Base-by-base conservation (phyloP, 1,140 invertebrate species). In the Plodia interpunctella region DNA sequence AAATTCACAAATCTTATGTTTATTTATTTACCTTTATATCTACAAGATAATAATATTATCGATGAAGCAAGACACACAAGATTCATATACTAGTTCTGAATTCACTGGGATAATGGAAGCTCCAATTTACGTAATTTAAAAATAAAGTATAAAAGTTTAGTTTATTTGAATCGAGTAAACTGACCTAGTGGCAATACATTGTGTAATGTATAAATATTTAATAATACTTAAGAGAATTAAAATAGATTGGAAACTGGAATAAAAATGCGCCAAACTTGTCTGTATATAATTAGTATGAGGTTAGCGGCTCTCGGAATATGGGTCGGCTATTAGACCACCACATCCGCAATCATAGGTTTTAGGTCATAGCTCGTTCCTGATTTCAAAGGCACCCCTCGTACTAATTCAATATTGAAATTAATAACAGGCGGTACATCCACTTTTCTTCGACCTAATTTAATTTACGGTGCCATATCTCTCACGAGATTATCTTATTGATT, bases 1-100 rank as follows among this genome's bases (percentile, higher is more conserved):
- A 25, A 44, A 25, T 53, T 13, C 51, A 8, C 9, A 1, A 10
- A 11, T 53, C 18, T 53, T 0, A 28, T 53, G 51, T 51, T 8
- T 53, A 20, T 53, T 53, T 53, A 25, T 53, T 53, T 53, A 53
- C 21, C 18, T 53, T 53, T n/a, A 21, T 53, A 20, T 25, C 51
- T 25, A 5, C 20, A 18, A 25, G 19, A 53, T 25, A 25, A 53
- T 53, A 53, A 53, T 25, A 13, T 25, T 20, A 51, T 4, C 49
- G 21, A 13, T n/a, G 19, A n/a, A n/a, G n/a, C n/a, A n/a, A n/a
- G 5, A 18, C 20, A 53, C 19, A 53, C 19, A 44, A 53, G 20
- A 8, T 18, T 53, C 17, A 13, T 11, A 53, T 25, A 25, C 38
- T 15, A 3, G 38, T 44, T 44, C 38, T n/a, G 5, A 44, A 44